Evolutionary conservation across 2,797 vertebrate genomes (phyloP).

Genomic region (Phylloscopus collybita): DNA sequence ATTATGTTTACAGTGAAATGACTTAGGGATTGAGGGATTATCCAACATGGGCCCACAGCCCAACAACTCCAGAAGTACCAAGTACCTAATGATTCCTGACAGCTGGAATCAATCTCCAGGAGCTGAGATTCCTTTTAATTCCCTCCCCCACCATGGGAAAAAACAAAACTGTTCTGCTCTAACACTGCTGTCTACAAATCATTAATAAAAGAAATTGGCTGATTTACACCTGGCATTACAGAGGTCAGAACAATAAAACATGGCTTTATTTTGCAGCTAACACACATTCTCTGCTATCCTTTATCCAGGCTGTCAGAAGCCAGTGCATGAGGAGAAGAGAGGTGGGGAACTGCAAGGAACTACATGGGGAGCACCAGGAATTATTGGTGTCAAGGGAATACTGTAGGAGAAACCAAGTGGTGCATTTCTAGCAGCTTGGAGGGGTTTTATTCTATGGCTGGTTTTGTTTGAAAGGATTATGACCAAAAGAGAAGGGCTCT

Average conservation of each 20-base stretch:
- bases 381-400: neutral
- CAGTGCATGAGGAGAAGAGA: neutral
- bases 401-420: neutral
- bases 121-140: neutral
- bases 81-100: slow-evolving; percentile 55
- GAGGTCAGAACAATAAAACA: slow-evolving; percentile 53
- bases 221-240: slow-evolving; percentile 45
- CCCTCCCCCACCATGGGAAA: neutral
- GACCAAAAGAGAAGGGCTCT: neutral
- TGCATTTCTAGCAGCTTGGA: neutral
- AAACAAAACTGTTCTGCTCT: slow-evolving; percentile 34
- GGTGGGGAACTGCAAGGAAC: neutral
- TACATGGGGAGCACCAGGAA: neutral
- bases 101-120: slow-evolving; percentile 21
- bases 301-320: slow-evolving; percentile 27
- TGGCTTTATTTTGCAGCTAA: slow-evolving; percentile 25
- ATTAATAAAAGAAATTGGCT: slow-evolving; percentile 51
- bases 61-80: neutral
- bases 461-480: neutral
- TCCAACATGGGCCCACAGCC: slow-evolving; percentile 16
- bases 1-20: slow-evolving; percentile 45
- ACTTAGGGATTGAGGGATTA: slow-evolving; percentile 60
- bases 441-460: rapidly evolving
- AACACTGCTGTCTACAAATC: slow-evolving; percentile 31
- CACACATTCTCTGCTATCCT: slow-evolving; percentile 2